Base-by-base conservation (phyloP, 2,797 vertebrate species). In the Pterois miles region DNA sequence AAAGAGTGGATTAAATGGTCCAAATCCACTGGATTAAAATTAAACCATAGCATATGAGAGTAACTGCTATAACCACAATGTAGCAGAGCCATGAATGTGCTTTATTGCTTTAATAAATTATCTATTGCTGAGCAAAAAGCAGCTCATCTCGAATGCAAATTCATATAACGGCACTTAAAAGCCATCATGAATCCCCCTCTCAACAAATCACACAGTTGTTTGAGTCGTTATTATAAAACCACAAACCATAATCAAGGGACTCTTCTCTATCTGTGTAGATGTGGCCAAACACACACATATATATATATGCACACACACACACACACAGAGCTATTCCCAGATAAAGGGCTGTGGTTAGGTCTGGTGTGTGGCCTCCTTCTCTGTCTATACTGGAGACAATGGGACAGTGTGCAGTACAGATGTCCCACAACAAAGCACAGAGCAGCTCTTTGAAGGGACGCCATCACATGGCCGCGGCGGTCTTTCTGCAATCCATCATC, bases 371-470 rank as follows among this genome's bases (percentile, higher is more conserved):
- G 90, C 90, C 90, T 92, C 85, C 85, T 90, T 82, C 86, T 90
- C 85, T 57, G 85, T 90, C 91, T 85, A 70, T 75, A 54, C 82
- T 56, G 50, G 58, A 87, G 86, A 94, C 93, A 94, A 93, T 93
- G 90, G 88, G 83, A 92, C 92, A 92, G 93, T 94, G 93, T 94
- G 92, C 86, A 52, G 71, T 70, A 86, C 86, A 89, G 87, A 91
- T 88, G 91, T 88, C 91, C 82, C 89, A 86, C 90, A 92, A 93
- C 92, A 93, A 91, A 92, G 91, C 90, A 94, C 92, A 91, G 90
- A 91, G 89, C 84, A 86, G 86, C 84, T 72, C 91, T 92, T 94
- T 93, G 92, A 93, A 91, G 88, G 53, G 85, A 81, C 67, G 65
- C 82, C 80, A 65, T 91, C 91, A 93, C 91, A 88, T 87, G 90